Conservation (phyloP, 2,888 invertebrate species). For the Acanthosepion lycidas region DNA sequence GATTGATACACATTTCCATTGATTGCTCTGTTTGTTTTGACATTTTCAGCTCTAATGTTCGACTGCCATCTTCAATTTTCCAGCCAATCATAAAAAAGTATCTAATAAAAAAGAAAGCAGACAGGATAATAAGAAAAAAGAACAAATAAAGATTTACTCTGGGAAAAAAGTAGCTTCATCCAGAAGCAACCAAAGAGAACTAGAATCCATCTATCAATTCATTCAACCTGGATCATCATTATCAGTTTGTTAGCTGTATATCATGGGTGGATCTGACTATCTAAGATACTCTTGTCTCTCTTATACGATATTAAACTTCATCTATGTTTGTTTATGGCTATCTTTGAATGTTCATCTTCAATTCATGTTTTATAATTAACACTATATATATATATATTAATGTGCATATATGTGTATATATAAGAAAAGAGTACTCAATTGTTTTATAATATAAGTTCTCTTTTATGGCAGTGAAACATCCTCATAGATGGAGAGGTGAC, state of each 20-base stretch:
- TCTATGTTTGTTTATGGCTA: background rate
- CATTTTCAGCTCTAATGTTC: conserved; percentile 1
- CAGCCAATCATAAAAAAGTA: background rate
- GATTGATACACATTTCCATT: background rate
- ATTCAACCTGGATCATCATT: background rate
- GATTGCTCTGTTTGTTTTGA: conserved; percentile 2
- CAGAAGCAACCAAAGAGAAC: background rate
- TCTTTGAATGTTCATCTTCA: background rate
- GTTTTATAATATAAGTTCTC: too few relatives aligned
- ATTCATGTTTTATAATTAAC: background rate
- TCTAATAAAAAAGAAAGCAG: background rate
- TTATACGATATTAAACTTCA: background rate
- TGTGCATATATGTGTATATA: background rate
- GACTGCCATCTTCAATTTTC: conserved; percentile 33
- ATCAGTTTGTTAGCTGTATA: background rate
- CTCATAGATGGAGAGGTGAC: too few relatives aligned
- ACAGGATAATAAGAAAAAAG: background rate
- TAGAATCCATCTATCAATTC: background rate
- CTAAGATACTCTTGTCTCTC: background rate
- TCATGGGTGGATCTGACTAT: background rate
- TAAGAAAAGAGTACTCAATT: background rate
- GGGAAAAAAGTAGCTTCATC: background rate
- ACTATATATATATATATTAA: background rate
- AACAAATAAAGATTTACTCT: background rate
- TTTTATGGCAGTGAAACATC: too few relatives aligned